A percentile compares a stretch with the other conserved stretches of the same genome.
Conservation (phyloP, 2,888 invertebrate species). For the Rotaria macrura region DNA sequence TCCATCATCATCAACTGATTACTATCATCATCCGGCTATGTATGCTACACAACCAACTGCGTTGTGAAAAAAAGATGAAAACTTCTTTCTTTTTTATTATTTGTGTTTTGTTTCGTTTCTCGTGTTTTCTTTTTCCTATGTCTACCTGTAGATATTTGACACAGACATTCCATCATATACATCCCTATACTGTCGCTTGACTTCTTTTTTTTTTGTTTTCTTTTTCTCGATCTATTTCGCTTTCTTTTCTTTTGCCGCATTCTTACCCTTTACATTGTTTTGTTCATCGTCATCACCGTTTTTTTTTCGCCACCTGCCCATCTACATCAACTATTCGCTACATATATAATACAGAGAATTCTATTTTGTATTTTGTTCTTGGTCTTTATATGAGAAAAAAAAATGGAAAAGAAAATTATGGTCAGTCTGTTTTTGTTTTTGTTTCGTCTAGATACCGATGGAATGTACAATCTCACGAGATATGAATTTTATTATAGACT, state of each 20-base stretch:
- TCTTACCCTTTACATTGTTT: neutral
- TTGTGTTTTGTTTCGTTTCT: neutral
- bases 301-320: neutral
- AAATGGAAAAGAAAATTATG: neutral
- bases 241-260: neutral
- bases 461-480: neutral
- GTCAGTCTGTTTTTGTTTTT: neutral
- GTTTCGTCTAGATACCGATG: constrained; percentile 4
- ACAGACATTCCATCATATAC: neutral
- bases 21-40: constrained; percentile 9
- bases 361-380: constrained; percentile 1
- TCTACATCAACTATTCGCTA: neutral
- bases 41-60: neutral
- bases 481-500: constrained; percentile 6
- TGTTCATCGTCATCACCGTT: neutral
- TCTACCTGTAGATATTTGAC: constrained; percentile 8
- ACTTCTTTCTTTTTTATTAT: neutral
- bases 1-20: constrained; percentile 15
- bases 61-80: neutral
- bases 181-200: neutral
- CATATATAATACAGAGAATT: constrained; percentile 5
- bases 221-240: neutral
- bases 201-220: neutral
- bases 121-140: neutral
- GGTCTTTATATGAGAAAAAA: neutral